phyloP scores from a whole-genome alignment of 2,888 invertebrate genomes.

The Acronicta leporina region DNA sequence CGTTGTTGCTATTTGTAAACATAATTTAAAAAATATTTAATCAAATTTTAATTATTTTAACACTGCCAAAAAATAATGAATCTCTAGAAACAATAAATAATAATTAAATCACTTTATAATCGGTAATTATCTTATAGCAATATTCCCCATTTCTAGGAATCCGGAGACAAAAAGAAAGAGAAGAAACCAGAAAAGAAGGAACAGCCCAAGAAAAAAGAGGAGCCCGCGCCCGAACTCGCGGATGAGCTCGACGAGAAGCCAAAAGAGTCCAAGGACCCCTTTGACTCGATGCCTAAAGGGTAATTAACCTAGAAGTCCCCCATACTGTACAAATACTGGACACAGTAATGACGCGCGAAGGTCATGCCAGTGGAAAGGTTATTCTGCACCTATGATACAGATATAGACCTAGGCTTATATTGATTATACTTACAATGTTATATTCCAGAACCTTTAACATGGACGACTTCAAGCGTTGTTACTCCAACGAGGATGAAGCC shows the following conservation, averaged over 20 bases:
- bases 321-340: neutral
- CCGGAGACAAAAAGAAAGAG: constrained; percentile 73
- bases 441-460: constrained; percentile 94
- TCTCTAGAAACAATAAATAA: too few species aligned
- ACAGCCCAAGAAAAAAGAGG: constrained; percentile 73
- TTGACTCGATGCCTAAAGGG: constrained; percentile 96
- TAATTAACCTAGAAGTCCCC: constrained; percentile 61
- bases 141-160: constrained; percentile 55
- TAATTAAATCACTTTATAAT: too few species aligned
- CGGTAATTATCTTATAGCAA: neutral
- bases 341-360: too few species aligned
- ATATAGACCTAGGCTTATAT: neutral
- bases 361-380: too few species aligned
- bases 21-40: too few species aligned
- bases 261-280: constrained; percentile 97
- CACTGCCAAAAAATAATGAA: too few species aligned
- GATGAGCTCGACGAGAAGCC: constrained; percentile 92
- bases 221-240: constrained; percentile 89
- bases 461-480: constrained; percentile 99
- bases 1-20: too few species aligned
- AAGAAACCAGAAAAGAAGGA: constrained; percentile 85
- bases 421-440: neutral
- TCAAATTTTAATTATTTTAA: too few species aligned
- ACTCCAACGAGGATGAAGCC: constrained; percentile 98
- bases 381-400: too few species aligned